These are phyloP conservation scores for Arvicanthis niloticus DNA, from an alignment of 2,113 vertebrate species.

Conservation along the genomic window DNA sequence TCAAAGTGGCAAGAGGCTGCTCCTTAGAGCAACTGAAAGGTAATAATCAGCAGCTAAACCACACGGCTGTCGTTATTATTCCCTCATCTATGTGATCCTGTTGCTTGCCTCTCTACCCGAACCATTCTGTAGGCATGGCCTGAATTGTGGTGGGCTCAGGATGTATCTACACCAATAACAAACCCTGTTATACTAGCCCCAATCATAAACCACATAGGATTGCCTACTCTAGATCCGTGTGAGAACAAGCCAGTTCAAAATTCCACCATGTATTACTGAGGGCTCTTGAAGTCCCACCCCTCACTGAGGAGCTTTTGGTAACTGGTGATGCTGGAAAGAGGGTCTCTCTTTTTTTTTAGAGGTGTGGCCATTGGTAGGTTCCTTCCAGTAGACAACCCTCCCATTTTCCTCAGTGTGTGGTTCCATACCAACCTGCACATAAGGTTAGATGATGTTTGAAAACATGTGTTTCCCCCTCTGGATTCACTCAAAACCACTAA, in stretches of 20 bases:
- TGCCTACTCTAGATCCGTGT: not conserved
- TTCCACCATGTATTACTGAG: not conserved
- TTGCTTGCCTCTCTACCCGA: no score
- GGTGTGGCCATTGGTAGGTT: not conserved
- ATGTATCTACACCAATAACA: not conserved
- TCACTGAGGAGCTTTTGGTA: not conserved
- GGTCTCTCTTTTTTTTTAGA: not conserved
- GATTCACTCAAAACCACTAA: not conserved
- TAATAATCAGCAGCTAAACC: not conserved
- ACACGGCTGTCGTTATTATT: not conserved
- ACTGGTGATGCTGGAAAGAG: not conserved
- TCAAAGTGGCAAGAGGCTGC: not conserved
- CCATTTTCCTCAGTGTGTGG: not conserved
- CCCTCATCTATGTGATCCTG: not conserved
- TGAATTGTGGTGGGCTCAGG: not conserved
- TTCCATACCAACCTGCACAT: not conserved
- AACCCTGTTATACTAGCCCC: not conserved
- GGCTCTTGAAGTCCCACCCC: not conserved
- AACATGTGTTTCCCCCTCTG: not conserved
- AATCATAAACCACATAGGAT: not conserved
- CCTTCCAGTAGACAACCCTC: not conserved
- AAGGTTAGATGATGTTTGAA: not conserved
- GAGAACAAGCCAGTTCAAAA: not conserved
- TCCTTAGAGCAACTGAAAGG: not conserved
- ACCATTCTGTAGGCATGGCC: not conserved